Percentiles rank a stretch among this genome's conserved stretches.
These are phyloP conservation scores for Ara ararauna DNA, from an alignment of 2,797 vertebrate genomes.

Conservation along the genomic window DNA sequence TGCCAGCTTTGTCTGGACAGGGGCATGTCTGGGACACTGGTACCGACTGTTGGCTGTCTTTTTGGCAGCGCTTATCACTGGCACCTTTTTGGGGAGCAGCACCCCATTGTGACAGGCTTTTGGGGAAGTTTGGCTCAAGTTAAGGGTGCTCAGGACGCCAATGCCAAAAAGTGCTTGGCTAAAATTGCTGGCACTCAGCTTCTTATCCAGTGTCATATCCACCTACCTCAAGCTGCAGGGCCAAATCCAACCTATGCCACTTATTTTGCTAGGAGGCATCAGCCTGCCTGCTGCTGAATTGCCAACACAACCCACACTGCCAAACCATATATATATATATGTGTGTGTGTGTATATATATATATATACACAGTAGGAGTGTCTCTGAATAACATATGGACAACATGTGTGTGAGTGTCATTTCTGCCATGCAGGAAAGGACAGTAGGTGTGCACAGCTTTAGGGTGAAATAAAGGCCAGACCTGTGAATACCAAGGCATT, in stretches of 20 bases:
- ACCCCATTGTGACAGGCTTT: neutral
- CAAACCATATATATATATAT: neutral
- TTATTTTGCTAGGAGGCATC: neutral
- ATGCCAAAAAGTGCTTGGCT: neutral
- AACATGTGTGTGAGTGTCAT: neutral
- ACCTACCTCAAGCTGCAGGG: neutral
- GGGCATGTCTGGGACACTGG: neutral
- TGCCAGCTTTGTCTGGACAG: neutral
- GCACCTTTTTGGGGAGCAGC: neutral
- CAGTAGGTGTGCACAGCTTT: neutral
- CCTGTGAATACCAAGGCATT: neutral
- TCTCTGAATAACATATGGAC: neutral
- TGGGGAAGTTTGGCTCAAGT: neutral
- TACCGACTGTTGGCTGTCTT: neutral
- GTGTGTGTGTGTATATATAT: neutral
- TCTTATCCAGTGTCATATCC: neutral
- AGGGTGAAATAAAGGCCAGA: neutral
- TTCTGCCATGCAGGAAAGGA: neutral
- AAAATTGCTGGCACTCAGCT: neutral
- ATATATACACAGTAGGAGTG: neutral
- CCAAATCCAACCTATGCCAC: neutral
- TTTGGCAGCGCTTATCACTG: rapidly evolving
- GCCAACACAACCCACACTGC: neutral
- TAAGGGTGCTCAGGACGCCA: neutral
- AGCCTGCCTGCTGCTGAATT: neutral